Evolutionary conservation across 2,113 vertebrate genomes (phyloP).

Genomic region (Pyxicephalus adspersus): DNA sequence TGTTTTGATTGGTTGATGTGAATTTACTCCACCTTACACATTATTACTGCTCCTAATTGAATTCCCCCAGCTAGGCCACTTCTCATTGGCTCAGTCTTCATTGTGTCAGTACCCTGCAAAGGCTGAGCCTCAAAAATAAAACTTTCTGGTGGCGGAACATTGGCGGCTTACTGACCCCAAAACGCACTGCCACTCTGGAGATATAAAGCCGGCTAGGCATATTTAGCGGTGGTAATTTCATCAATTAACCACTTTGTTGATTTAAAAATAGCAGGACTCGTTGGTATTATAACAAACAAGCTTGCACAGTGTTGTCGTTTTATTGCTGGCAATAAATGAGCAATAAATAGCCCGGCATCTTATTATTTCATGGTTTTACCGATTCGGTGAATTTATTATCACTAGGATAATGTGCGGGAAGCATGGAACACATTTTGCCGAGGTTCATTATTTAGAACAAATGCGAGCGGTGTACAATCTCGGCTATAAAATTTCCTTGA

Average conservation of each 20-base stretch:
- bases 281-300: constrained; percentile 37
- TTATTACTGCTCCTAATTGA: no score
- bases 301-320: constrained; percentile 24
- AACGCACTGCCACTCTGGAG: not conserved
- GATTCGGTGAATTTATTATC: constrained; percentile 47
- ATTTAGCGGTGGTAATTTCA: constrained; percentile 38
- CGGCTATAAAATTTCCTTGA: constrained; percentile 46
- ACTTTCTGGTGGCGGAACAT: not conserved
- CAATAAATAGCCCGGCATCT: constrained; percentile 48
- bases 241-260: constrained; percentile 47
- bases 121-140: not conserved
- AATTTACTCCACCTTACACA: no score
- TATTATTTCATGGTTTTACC: constrained; percentile 46
- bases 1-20: no score
- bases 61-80: not conserved
- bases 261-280: constrained; percentile 41
- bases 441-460: constrained; percentile 52
- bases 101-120: not conserved
- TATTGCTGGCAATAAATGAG: constrained; percentile 46
- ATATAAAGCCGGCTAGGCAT: constrained; percentile 12
- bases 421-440: constrained; percentile 14
- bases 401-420: constrained; percentile 12
- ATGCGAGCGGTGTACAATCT: constrained; percentile 26
- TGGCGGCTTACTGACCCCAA: constrained; percentile 28
- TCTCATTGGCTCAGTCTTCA: not conserved